A percentile compares a stretch with the other conserved stretches of the same genome.
Conservation (phyloP, 2,113 vertebrate genomes). For the Stigmatopora argus region DNA sequence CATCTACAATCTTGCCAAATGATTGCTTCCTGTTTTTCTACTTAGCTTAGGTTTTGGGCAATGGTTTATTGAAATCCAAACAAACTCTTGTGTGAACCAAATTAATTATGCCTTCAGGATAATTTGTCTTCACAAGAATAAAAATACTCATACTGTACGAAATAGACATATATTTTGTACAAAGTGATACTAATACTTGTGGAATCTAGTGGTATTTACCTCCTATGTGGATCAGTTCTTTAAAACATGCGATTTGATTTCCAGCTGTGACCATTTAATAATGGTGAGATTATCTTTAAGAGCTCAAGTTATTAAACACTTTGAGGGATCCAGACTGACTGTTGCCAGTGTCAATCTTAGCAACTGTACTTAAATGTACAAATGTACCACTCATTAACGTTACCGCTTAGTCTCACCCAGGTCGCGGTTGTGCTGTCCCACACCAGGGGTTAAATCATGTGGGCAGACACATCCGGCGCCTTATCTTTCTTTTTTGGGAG, state of each 20-base stretch:
- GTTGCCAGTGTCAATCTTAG: constrained; percentile 32
- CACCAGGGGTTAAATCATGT: constrained; percentile 53
- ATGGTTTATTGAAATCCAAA: background rate
- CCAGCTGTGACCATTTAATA: constrained; percentile 14
- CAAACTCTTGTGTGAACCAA: background rate
- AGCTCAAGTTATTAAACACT: constrained; percentile 38
- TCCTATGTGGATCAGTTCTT: background rate
- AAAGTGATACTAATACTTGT: background rate
- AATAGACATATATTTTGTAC: background rate
- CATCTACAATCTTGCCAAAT: constrained; percentile 37
- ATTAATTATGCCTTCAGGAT: background rate
- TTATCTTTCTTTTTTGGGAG: constrained; percentile 50
- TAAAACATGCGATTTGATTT: background rate
- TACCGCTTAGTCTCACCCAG: constrained; percentile 45
- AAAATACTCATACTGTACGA: background rate
- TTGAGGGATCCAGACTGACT: constrained; percentile 30
- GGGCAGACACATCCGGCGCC: constrained; percentile 46
- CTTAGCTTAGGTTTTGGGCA: background rate
- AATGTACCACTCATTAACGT: constrained; percentile 16
- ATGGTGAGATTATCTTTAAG: constrained; percentile 50
- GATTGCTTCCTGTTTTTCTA: constrained; percentile 53
- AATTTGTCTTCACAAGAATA: background rate
- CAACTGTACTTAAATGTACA: constrained; percentile 32
- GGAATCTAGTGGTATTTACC: background rate
- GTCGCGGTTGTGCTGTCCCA: constrained; percentile 47